Evolutionary conservation across 2,888 invertebrate genomes (phyloP), one percentile per base, ranked within the genome.

Genomic region (Argynnis bischoffii): DNA sequence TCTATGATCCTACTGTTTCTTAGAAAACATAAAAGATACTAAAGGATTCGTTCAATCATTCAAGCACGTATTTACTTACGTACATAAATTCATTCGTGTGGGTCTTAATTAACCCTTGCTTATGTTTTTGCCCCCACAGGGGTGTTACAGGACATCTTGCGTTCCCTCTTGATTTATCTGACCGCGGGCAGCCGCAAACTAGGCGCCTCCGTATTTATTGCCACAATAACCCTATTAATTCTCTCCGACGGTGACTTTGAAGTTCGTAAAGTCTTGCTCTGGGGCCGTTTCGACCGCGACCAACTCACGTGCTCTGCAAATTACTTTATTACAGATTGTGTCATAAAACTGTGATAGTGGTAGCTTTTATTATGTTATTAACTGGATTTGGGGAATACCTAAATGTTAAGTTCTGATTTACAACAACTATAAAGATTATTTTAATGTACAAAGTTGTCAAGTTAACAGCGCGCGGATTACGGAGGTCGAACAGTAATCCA

Each of bases 141-240:
- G 64, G 76, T 74, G 73, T 59, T 76, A 70, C 74, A 81, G 84
- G 86, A 84, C 89, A 85, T 88, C 89, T 90, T 88, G 88, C 79
- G 89, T 79, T 73, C 81, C 83, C 83, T 77, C 87, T 83, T 92
- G 90, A 90, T 90, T 90, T 91, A 91, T 90, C 87, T 84, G 84
- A 87, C 89, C 90, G 76, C 87, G 80, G 78, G 78, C 79, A 78
- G 76, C 90, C 90, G 80, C 90, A 89, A 89, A 88, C 90, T 86
- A 85, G 86, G 83, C 87, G 82, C 84, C 85, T 84, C 81, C 81
- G 87, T 92, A 92, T 92, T 92, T 92, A 92, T 92, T 88, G 89
- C 91, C 83, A 83, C 89, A 87, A 90, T 89, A 92, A 90, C 90
- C 90, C 90, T 86, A 92, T 91, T 92, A 92, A 92, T 91, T 90